Conservation (phyloP, 1,140 invertebrate species). For the Drosophila pseudoananassae region DNA sequence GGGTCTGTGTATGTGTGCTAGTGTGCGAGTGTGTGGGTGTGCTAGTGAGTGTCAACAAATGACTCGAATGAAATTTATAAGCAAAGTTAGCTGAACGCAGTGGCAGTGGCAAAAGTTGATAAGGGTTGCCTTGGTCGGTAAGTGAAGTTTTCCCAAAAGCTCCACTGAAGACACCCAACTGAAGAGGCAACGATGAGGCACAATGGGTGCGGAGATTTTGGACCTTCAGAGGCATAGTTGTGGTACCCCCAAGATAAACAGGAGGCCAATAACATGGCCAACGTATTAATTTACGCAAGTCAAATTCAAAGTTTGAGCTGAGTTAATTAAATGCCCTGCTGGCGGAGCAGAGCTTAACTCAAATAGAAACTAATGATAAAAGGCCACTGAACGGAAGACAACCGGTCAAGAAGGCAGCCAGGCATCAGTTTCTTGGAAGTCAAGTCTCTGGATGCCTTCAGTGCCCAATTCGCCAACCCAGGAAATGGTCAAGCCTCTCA, state of each 20-base stretch:
- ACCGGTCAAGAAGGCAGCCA: constrained; percentile 20
- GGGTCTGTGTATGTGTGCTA: background rate
- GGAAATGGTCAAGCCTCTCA: constrained; percentile 20
- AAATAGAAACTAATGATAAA: constrained; percentile 62
- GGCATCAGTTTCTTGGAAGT: constrained; percentile 2
- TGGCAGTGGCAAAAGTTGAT: constrained; percentile 41
- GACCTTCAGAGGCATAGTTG: constrained; percentile 52
- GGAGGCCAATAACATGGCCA: constrained; percentile 66
- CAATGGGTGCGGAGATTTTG: background rate
- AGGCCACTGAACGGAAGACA: constrained; percentile 17
- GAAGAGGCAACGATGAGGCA: background rate
- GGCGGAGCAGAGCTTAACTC: constrained; percentile 44
- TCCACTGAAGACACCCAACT: constrained; percentile 33
- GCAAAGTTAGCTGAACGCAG: constrained; percentile 69
- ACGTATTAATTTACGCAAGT: constrained; percentile 72
- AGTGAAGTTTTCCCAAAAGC: constrained; percentile 34
- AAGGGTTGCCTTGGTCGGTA: constrained; percentile 30
- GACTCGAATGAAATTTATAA: constrained; percentile 81
- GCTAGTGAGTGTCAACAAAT: constrained; percentile 65
- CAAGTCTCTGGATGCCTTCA: background rate
- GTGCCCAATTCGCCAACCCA: constrained; percentile 14
- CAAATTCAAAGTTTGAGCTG: constrained; percentile 56
- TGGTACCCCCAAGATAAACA: constrained; percentile 49
- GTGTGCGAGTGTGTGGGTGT: constrained; percentile 8
- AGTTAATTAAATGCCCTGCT: constrained; percentile 72